A percentile compares a stretch with the other conserved stretches of the same genome.
Conservation (phyloP, 2,797 vertebrate genomes). For the Clarias pachynema region DNA sequence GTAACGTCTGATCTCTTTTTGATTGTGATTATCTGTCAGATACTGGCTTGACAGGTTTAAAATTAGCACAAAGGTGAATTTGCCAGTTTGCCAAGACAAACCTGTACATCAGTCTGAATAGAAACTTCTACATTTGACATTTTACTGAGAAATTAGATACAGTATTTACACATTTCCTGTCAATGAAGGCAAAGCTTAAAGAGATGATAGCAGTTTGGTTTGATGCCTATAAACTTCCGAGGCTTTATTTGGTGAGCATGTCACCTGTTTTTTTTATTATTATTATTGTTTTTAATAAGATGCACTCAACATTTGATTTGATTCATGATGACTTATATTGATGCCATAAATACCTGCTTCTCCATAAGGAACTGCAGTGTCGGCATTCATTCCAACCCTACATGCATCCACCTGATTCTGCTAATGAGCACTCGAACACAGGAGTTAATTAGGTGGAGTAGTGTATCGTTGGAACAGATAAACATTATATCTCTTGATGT, state of each 20-base stretch:
- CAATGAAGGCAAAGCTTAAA: conserved; percentile 13
- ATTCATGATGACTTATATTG: conserved; percentile 22
- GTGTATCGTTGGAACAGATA: conserved; percentile 33
- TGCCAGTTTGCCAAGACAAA: neutral
- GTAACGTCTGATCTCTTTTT: neutral
- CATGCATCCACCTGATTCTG: conserved; percentile 26
- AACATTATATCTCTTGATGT: neutral
- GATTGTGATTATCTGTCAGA: neutral
- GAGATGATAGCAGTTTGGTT: conserved; percentile 27
- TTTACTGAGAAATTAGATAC: neutral
- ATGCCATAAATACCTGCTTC: conserved; percentile 29
- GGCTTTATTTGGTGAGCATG: conserved; percentile 23
- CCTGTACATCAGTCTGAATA: neutral
- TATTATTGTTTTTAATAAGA: neutral
- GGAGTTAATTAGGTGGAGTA: conserved; percentile 31
- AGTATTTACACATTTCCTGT: neutral
- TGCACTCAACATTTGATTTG: conserved; percentile 10
- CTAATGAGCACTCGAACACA: conserved; percentile 27
- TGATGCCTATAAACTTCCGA: neutral
- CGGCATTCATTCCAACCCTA: conserved; percentile 22
- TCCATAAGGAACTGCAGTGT: conserved; percentile 19
- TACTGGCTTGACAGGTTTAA: neutral
- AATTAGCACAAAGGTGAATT: neutral
- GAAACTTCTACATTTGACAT: neutral
- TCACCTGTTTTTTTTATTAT: neutral